These are phyloP conservation scores for Melanotaenia parkinsoni DNA, from an alignment of 2,797 vertebrate species.

Conservation along the genomic window DNA sequence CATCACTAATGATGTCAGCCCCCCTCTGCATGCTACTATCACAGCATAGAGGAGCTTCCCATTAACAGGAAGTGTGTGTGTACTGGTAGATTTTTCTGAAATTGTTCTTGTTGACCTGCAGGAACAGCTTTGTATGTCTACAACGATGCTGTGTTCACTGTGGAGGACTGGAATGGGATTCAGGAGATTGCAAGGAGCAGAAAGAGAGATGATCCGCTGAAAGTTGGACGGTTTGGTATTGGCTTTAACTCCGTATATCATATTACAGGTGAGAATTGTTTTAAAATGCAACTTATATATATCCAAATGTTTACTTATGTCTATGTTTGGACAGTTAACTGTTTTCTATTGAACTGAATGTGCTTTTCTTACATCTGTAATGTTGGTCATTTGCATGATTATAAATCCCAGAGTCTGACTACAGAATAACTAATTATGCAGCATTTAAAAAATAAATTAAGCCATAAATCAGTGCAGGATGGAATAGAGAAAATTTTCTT, in stretches of 20 bases:
- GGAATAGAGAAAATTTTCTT: background rate
- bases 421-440: background rate
- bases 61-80: background rate
- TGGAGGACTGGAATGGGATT: conserved; percentile 97
- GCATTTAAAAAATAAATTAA: background rate
- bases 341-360: background rate
- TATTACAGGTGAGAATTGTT: conserved; percentile 89
- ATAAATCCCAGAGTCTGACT: background rate
- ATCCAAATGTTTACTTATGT: background rate
- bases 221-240: conserved; percentile 98
- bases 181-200: conserved; percentile 98
- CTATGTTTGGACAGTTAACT: background rate
- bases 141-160: conserved; percentile 94
- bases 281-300: background rate
- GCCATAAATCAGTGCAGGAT: background rate
- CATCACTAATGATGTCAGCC: too few relatives aligned
- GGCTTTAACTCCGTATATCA: conserved; percentile 99
- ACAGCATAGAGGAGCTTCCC: too few relatives aligned
- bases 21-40: too few relatives aligned
- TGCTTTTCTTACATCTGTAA: background rate
- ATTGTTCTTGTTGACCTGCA: conserved; percentile 56
- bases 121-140: conserved; percentile 94
- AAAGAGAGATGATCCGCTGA: conserved; percentile 97
- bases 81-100: background rate
- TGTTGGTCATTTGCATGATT: background rate